Evolutionary conservation across 2,113 vertebrate species (phyloP).

Genomic region (Sylvilagus bachmani): DNA sequence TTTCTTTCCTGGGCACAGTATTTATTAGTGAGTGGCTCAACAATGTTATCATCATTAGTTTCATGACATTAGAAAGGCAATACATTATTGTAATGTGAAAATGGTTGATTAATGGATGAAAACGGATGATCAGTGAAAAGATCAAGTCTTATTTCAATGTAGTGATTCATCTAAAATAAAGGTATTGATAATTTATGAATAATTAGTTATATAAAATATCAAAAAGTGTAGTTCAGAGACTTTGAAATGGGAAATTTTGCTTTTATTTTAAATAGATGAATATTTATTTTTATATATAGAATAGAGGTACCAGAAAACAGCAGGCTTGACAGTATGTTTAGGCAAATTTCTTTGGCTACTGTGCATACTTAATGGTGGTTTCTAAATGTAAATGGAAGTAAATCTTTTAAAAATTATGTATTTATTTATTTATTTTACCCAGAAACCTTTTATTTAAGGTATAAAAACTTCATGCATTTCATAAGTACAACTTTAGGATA

Average conservation of each 20-base stretch:
- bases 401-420: not conserved
- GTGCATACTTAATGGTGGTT: conserved; percentile 55
- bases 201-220: conserved; percentile 15
- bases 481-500: too few relatives aligned
- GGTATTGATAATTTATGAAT: conserved; percentile 67
- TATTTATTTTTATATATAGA: conserved; percentile 59
- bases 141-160: conserved; percentile 79
- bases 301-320: conserved; percentile 47
- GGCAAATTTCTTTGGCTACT: conserved; percentile 60
- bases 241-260: conserved; percentile 65
- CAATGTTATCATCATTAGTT: conserved; percentile 59
- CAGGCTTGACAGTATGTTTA: conserved; percentile 53
- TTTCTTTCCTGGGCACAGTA: conserved; percentile 70
- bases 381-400: conserved; percentile 71
- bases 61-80: conserved; percentile 65
- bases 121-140: conserved; percentile 79
- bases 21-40: conserved; percentile 80
- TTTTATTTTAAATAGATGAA: conserved; percentile 58
- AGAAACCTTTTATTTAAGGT: too few relatives aligned
- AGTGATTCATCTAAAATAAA: conserved; percentile 85
- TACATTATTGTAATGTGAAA: conserved; percentile 81
- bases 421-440: too few relatives aligned
- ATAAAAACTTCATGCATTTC: too few relatives aligned
- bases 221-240: conserved; percentile 55
- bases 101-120: conserved; percentile 80